Evolutionary conservation across 2,888 invertebrate species (phyloP), one percentile per base, ranked within the genome.

Genomic region (Endomychus coccineus): DNA sequence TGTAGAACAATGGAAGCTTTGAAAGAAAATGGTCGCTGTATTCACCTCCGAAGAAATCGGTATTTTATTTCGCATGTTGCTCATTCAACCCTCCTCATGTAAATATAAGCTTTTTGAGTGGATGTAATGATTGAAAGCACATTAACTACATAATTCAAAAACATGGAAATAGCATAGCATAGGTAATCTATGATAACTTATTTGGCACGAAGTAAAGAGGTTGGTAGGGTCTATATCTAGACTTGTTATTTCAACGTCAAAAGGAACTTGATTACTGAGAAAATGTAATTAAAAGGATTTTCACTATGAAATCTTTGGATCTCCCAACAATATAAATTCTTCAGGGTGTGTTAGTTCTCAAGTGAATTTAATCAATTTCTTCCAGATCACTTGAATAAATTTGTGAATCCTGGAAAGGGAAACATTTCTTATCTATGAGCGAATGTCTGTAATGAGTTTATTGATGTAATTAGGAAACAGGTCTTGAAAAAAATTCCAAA

Each of bases 391-490:
- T n/a, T n/a, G n/a, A n/a, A n/a, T n/a, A n/a, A n/a, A n/a, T n/a
- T n/a, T n/a, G n/a, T n/a, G n/a, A 51, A 54, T 38, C 39, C 21
- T 16, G 50, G 46, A 34, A 48, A 43, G 36, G 52, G 49, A 4
- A 33, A 39, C 27, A 43, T 49, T 40, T 43, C 61, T 33, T 53
- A 50, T 45, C 41, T 49, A 36, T 46, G 46, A 33, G 48, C 47
- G 10, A 55, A 46, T 40, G 56, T 51, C 13, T 53, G 54, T 45
- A 49, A 56, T 33, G 52, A 58, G 43, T 54, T 58, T 44, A 52
- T 54, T 47, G 37, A 52, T 6, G 25, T 56, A 40, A 57, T 59
- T 51, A 51, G 50, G 43, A 42, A 31, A 51, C 34, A 45, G 50
- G 32, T 47, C 51, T 14, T 17, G 36, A 28, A 47, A 44, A 36